Evolutionary conservation across 1,140 invertebrate species (phyloP).

Genomic region (Muscidifurax raptorellus): DNA sequence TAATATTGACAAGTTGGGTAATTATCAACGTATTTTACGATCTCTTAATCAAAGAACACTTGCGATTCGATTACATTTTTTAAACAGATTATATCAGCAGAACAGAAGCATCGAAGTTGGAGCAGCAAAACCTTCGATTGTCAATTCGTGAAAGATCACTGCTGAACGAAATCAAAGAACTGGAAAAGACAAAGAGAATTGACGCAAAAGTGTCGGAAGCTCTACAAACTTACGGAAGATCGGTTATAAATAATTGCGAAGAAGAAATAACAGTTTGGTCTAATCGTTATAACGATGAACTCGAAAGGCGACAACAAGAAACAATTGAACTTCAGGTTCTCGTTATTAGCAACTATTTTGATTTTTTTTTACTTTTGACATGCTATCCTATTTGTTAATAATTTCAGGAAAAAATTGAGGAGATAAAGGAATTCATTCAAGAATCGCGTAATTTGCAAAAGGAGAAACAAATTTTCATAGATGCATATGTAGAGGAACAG

Average conservation of each 20-base stretch:
- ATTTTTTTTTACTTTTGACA: neutral
- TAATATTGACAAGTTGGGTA: slow-evolving; percentile 47
- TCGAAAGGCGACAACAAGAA: slow-evolving; percentile 58
- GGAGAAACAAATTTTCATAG: slow-evolving; percentile 57
- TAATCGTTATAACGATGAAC: slow-evolving; percentile 58
- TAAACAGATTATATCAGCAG: slow-evolving; percentile 32
- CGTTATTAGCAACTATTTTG: neutral
- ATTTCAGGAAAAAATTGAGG: slow-evolving; percentile 60
- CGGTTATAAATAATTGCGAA: slow-evolving; percentile 57
- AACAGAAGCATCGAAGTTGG: slow-evolving; percentile 39
- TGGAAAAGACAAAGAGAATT: slow-evolving; percentile 10
- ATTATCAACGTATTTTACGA: neutral
- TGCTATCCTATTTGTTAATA: slow-evolving; percentile 1
- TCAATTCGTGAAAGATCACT: neutral
- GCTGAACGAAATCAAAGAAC: slow-evolving; percentile 25
- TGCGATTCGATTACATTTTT: neutral
- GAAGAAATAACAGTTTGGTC: slow-evolving; percentile 60
- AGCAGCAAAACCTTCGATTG: slow-evolving; percentile 29
- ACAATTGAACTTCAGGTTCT: slow-evolving; percentile 62
- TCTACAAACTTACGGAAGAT: slow-evolving; percentile 52
- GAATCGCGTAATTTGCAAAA: slow-evolving; percentile 53
- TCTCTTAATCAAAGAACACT: neutral
- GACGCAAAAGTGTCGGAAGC: slow-evolving; percentile 56
- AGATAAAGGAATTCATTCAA: slow-evolving; percentile 57
- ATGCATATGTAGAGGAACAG: slow-evolving; percentile 55